Conservation (phyloP, 1,140 invertebrate species). For the Cryptotermes secundus region DNA sequence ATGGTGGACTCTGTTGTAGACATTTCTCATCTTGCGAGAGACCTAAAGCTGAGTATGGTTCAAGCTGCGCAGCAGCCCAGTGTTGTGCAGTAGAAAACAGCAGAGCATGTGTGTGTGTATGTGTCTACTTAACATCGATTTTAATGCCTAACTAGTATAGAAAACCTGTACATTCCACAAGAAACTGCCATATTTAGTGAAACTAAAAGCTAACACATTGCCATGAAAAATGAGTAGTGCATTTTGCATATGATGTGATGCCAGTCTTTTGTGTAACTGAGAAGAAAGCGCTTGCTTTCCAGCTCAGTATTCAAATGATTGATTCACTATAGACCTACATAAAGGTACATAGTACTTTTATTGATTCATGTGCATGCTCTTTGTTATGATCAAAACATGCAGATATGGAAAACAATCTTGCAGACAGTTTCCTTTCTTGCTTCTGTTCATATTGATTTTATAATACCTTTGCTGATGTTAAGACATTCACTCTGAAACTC, state of each 20-base stretch:
- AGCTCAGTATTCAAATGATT: neutral
- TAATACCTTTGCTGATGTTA: no score
- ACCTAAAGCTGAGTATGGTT: constrained; percentile 68
- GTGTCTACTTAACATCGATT: neutral
- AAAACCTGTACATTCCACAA: neutral
- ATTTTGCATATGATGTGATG: no score
- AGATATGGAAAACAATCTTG: no score
- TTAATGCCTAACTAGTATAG: constrained; percentile 1
- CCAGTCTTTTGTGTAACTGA: neutral
- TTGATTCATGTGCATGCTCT: neutral
- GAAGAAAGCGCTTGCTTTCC: neutral
- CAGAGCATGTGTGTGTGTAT: neutral
- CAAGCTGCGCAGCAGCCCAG: constrained; percentile 49
- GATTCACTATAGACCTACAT: neutral
- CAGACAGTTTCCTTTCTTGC: no score
- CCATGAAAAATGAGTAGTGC: neutral
- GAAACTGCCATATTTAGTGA: neutral
- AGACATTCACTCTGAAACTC: no score
- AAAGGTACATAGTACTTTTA: neutral
- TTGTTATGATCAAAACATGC: neutral
- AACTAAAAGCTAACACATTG: neutral
- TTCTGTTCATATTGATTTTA: no score
- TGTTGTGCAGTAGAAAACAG: neutral
- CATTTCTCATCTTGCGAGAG: constrained; percentile 73
- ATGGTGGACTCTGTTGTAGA: constrained; percentile 90